Base-by-base conservation (phyloP, 2,797 vertebrate species). In the Cetoscarus ocellatus region DNA sequence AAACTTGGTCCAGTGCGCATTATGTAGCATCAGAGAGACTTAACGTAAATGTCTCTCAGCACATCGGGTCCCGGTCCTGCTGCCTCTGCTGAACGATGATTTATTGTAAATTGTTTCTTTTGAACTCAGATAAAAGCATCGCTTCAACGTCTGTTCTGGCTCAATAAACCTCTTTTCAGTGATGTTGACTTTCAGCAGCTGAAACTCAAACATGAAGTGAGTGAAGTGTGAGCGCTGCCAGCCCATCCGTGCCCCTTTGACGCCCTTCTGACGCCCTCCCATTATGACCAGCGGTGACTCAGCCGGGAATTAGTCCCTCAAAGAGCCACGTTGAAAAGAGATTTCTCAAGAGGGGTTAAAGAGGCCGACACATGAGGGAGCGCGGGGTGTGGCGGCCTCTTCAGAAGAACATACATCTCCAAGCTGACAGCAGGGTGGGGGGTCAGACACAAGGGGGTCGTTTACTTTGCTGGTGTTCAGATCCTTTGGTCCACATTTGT, bases 191-290 rank as follows among this genome's bases (percentile, higher is more conserved):
- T 71, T 80, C 69, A 85, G 75, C 85, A 83, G 82, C 82, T 90
- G 89, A 92, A 91, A 93, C 86, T 90, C 90, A 90, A 91, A 92
- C 89, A 92, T 10, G 17, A 53, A 49, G 52, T 3, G 9, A 55
- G 66, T 63, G 58, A 76, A 79, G 50, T 63, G 70, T 61, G 42
- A 67, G 50, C 3, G 34, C 8, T 10, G 48, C 69, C 42, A 18
- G 14, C 34, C 19, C 7, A 1, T 67, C 67, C 67, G 70, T 67
- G 5, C 80, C 79, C 62, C 1, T 12, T 42, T 63, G 55, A 77
- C 62, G 8, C 70, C 60, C 51, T 48, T 40, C 62, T 63, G 55
- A 77, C 62, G 8, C 70, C 60, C 51, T 48, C 44, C 62, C 61
- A 59, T 80, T 55, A 64, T 82, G 59, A 75, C 52, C 48, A 47